Evolutionary conservation across 2,888 invertebrate species (phyloP).

Genomic region (Cynaeus angustus): DNA sequence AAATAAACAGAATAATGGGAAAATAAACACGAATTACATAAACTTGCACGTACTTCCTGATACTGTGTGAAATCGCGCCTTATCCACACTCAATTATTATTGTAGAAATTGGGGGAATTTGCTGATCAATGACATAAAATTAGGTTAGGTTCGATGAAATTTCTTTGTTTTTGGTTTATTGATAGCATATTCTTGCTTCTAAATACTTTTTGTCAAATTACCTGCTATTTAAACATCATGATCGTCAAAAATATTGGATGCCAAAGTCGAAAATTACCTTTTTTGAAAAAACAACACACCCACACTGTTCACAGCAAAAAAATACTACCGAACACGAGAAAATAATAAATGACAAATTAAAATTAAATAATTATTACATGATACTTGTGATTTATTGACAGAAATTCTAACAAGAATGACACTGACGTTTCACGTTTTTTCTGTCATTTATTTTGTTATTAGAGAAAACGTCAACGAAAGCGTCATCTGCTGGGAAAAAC

Average conservation of each 20-base stretch:
- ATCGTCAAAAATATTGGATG: constrained; percentile 32
- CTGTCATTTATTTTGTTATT: constrained; percentile 41
- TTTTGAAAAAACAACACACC: constrained; percentile 26
- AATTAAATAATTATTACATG: constrained; percentile 46
- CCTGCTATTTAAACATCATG: constrained; percentile 15
- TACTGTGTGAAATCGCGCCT: constrained; percentile 37
- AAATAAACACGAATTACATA: constrained; percentile 43
- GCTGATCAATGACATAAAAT: constrained; percentile 38
- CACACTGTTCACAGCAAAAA: constrained; percentile 28
- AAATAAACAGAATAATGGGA: constrained; percentile 7
- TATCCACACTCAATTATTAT: constrained; percentile 29
- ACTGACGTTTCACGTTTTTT: constrained; percentile 56
- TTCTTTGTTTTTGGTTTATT: constrained; percentile 12
- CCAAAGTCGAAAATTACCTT: constrained; percentile 28
- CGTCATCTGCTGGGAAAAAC: constrained; percentile 10
- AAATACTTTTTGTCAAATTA: constrained; percentile 12
- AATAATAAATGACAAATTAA: constrained; percentile 44
- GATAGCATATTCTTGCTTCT: constrained; percentile 12
- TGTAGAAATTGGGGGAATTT: constrained; percentile 11
- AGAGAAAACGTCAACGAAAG: constrained; percentile 22
- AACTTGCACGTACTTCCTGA: constrained; percentile 40
- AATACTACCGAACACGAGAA: constrained; percentile 32
- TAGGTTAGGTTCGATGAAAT: constrained; percentile 30
- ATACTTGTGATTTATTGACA: constrained; percentile 47
- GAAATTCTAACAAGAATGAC: constrained; percentile 49